Conservation (phyloP, 2,888 invertebrate species). For the Eulithis testata region DNA sequence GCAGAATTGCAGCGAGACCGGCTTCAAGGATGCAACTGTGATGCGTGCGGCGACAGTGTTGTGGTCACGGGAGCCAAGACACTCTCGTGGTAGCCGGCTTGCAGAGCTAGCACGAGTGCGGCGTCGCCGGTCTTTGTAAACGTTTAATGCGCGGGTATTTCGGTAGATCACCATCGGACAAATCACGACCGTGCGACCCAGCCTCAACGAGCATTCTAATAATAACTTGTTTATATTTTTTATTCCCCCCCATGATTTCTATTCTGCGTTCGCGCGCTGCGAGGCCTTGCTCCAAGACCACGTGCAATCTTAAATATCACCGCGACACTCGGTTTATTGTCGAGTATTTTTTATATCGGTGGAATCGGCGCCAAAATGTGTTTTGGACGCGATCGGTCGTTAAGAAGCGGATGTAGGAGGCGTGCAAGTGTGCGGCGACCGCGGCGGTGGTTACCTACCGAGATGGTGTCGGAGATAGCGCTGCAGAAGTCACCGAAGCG, state of each 20-base stretch:
- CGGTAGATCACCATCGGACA: slow-evolving; percentile 82
- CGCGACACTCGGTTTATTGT: slow-evolving; percentile 58
- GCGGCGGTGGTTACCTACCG: slow-evolving; percentile 69
- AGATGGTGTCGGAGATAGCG: slow-evolving; percentile 80
- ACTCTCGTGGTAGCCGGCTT: slow-evolving; percentile 56
- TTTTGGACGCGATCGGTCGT: slow-evolving; percentile 55
- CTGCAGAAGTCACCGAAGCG: slow-evolving; percentile 82
- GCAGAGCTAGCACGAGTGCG: slow-evolving; percentile 59
- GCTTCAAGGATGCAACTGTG: slow-evolving; percentile 33
- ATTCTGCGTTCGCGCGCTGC: slow-evolving; percentile 60
- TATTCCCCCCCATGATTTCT: slow-evolving; percentile 72
- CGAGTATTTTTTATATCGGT: slow-evolving; percentile 54
- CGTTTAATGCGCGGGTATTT: slow-evolving; percentile 80
- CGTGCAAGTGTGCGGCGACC: slow-evolving; percentile 39
- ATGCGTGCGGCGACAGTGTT: slow-evolving; percentile 30
- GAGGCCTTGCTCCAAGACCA: slow-evolving; percentile 68
- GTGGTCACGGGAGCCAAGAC: slow-evolving; percentile 34
- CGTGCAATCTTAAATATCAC: slow-evolving; percentile 76
- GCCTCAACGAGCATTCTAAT: slow-evolving; percentile 82
- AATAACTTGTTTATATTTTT: slow-evolving; percentile 84
- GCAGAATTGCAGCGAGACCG: slow-evolving; percentile 38
- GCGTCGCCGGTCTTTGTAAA: slow-evolving; percentile 64
- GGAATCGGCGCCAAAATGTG: slow-evolving; percentile 63
- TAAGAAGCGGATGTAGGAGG: slow-evolving; percentile 45
- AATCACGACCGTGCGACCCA: slow-evolving; percentile 83